Evolutionary conservation across 2,113 vertebrate species (phyloP).

Genomic region (Eptesicus fuscus): DNA sequence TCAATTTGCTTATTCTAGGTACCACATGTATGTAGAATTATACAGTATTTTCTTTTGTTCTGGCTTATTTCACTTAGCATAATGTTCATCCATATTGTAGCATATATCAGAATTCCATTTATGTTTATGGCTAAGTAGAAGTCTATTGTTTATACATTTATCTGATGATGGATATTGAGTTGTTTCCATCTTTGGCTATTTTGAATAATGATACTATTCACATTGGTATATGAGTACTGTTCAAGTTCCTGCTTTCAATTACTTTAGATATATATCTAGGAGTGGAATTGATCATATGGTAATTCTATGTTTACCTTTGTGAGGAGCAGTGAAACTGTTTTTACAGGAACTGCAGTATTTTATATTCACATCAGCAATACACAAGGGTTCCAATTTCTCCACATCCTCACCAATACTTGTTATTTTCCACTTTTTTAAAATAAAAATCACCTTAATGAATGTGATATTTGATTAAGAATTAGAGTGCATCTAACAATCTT

Average conservation of each 20-base stretch:
- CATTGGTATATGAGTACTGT: background rate
- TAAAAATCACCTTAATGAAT: background rate
- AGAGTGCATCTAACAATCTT: background rate
- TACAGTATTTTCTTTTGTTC: background rate
- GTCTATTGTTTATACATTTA: background rate
- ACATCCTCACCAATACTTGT: background rate
- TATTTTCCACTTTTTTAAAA: background rate
- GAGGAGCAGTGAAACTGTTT: background rate
- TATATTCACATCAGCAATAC: background rate
- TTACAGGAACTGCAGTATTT: background rate
- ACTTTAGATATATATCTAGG: background rate
- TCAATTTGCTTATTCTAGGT: background rate
- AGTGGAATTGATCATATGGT: background rate
- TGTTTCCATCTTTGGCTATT: background rate
- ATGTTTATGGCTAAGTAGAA: background rate
- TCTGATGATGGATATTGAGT: background rate
- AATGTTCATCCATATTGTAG: background rate
- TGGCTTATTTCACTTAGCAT: background rate
- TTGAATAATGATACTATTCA: background rate
- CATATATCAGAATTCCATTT: background rate
- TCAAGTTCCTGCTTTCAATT: background rate
- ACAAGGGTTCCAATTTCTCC: rapidly evolving
- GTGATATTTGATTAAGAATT: background rate
- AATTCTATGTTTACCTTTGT: background rate
- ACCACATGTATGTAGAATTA: background rate